Base-by-base conservation (phyloP, 2,797 vertebrate genomes). In the Poecilia wingei region DNA sequence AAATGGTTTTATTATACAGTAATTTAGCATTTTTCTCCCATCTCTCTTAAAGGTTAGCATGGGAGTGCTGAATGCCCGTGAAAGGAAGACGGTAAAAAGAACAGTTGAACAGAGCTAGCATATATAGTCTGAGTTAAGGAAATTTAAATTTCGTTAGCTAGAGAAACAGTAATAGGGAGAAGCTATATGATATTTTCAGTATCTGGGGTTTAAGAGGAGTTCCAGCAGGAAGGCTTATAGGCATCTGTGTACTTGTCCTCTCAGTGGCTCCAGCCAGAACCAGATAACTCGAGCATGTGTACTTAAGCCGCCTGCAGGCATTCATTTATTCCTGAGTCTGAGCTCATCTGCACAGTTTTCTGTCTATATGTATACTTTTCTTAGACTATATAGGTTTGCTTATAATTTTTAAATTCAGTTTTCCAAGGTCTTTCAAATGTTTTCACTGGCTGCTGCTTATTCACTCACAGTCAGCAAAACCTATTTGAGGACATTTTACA, bases 101-200 rank as follows among this genome's bases (percentile, higher is more conserved):
- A 85, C 87, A 86, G 91, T 92, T 81, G 87, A 83, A 90, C 79
- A 83, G 66, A 77, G 59, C 78, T 33, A 79, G 84, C 76, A 82
- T 89, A 82, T 82, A 77, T 76, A 84, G 86, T 72, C 74, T 77
- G 72, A 91, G 89, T 88, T 88, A 69, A 82, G 82, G 84, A 89
- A 87, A 92, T 93, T 84, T 91, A 92, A 91, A 83, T 80, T 85
- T 92, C 88, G 90, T 94, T 92, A 92, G 88, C 86, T 87, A 77
- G 87, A 90, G 88, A 91, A 92, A 88, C 89, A 82, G 76, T 70
- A 82, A 80, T 76, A 82, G 82, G 66, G 74, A 74, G 75, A 75
- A 87, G 82, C 77, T 0, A 55, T 82, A 82, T 78, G 83, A 86
- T 78, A 81, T 80, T 82, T 72, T 16, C 22, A 75, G 82, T 76